Base-by-base conservation (phyloP, 2,113 vertebrate species). In the Gallinago undulata region DNA sequence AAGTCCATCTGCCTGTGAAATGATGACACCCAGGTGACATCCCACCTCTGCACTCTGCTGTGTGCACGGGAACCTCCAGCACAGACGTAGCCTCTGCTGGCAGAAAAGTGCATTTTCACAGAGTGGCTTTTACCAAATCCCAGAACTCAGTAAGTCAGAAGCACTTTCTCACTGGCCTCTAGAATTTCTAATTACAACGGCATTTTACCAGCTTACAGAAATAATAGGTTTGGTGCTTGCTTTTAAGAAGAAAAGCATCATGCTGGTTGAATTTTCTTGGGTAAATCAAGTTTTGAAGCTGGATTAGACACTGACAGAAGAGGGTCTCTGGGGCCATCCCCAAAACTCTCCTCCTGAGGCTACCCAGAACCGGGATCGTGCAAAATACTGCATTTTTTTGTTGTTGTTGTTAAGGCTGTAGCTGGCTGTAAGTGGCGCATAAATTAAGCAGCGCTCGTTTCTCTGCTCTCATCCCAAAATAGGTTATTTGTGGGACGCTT, bases 131-230 rank as follows among this genome's bases (percentile, higher is more conserved):
- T 47, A 28, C 28, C 64, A 51, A 63, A 45, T 18, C 11, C 24
- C 28, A 16, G 14, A 39, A 47, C 31, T 51, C 55, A 70, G 18
- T 15, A 31, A 57, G 7, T 9, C 51, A n/a, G 60, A 37, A 79
- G 31, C 28, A 10, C 31, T 37, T 88, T 21, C 39, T 33, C 6
- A 2, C 35, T 43, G 39, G 31, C 41, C 68, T 66, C 30, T 27
- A 19, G 23, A 35, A 47, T 5, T 35, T 6, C 13, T 7, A 18
- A 1, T 1, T n/a, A 5, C 16, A 2, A 3, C 9, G 21, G 30
- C 27, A 6, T 76, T 35, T 53, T 25, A 23, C 43, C 43, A 22
- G 23, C 43, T 69, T 50, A 17, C 18, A 23, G 43, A 9, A 69
- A 11, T 6, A 8, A 9, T 28, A 31, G 55, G 19, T 30, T 57